Conservation (phyloP, 2,797 vertebrate genomes). For the Amblyopsis hoosieri region DNA sequence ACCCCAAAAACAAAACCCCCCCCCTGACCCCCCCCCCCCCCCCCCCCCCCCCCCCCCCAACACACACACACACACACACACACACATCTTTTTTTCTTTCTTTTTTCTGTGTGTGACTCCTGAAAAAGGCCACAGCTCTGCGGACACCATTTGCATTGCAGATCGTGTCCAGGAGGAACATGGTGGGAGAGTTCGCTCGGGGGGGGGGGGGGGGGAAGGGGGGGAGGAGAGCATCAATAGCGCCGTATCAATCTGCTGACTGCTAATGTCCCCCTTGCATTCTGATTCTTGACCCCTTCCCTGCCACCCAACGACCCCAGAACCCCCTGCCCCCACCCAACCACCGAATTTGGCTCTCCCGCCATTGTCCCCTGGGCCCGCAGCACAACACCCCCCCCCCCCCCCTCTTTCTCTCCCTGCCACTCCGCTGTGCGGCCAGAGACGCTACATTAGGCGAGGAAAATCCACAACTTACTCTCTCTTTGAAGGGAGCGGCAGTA, state of each 20-base stretch:
- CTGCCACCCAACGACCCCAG: not conserved
- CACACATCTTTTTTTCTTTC: conserved; percentile 58
- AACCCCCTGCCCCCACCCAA: conserved; percentile 27
- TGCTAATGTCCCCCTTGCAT: conserved; percentile 69
- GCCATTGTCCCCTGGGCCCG: conserved; percentile 62
- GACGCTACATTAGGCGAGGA: conserved; percentile 79
- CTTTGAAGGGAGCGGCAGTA: conserved; percentile 71
- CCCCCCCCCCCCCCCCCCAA: conserved; percentile 33
- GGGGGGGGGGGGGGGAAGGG: conserved; percentile 18
- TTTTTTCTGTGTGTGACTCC: conserved; percentile 25
- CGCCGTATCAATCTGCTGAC: conserved; percentile 68
- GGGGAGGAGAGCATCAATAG: conserved; percentile 58
- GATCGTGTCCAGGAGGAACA: conserved; percentile 71
- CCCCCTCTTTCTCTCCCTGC: conserved; percentile 55
- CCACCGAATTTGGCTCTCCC: conserved; percentile 25
- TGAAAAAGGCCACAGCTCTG: not conserved
- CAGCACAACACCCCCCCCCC: conserved; percentile 6
- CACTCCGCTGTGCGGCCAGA: conserved; percentile 56
- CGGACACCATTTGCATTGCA: conserved; percentile 85
- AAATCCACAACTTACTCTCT: conserved; percentile 75
- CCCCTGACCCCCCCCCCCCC: conserved; percentile 16
- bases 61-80: conserved; percentile 18
- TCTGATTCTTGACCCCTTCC: conserved; percentile 60
- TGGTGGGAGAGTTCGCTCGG: conserved; percentile 36
- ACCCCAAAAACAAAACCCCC: too few relatives aligned